Conservation (phyloP, 2,797 vertebrate genomes). For the Gymnothorax javanicus region DNA sequence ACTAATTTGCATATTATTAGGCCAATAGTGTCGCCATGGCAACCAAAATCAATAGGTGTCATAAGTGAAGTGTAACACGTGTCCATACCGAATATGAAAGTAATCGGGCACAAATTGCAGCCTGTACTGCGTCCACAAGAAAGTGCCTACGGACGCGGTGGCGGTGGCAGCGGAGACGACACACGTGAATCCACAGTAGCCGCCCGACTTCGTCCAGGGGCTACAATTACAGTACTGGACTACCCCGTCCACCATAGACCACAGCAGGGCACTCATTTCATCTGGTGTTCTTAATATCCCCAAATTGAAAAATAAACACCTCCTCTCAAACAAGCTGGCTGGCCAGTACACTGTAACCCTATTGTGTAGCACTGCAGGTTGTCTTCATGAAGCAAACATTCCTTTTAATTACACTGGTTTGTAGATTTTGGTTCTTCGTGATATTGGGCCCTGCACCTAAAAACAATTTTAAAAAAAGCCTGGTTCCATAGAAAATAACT, state of each 20-base stretch:
- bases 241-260: not conserved
- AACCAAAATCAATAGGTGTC: too few relatives aligned
- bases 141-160: too few relatives aligned
- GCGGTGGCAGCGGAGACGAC: too few relatives aligned
- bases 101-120: too few relatives aligned
- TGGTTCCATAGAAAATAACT: not conserved
- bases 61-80: too few relatives aligned
- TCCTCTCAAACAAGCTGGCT: not conserved
- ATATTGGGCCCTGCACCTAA: not conserved
- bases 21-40: too few relatives aligned
- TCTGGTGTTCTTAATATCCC: not conserved
- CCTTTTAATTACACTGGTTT: not conserved
- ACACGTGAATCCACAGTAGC: too few relatives aligned
- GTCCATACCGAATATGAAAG: too few relatives aligned
- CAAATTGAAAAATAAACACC: not conserved
- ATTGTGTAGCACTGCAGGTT: not conserved
- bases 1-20: too few relatives aligned
- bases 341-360: not conserved
- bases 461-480: not conserved
- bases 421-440: not conserved
- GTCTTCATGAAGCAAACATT: not conserved
- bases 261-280: not conserved
- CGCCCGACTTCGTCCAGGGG: too few relatives aligned
- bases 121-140: too few relatives aligned
- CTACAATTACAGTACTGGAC: not conserved